Evolutionary conservation across 2,888 invertebrate species (phyloP), one percentile per base, ranked within the genome.

Genomic region (Dioctria linearis): DNA sequence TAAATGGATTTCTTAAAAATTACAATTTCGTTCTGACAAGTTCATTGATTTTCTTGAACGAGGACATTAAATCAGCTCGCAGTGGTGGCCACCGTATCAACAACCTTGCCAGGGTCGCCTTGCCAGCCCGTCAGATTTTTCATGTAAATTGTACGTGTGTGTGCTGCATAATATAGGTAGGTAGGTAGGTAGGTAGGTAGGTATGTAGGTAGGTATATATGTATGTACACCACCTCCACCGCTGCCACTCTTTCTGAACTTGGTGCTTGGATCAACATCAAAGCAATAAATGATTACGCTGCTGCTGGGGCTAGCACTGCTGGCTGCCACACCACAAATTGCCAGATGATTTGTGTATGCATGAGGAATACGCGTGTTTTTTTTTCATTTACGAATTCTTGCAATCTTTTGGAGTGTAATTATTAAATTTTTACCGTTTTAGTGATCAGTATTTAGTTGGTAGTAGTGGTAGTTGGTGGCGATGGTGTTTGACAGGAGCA

Each of bases 1-100:
- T 75, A 42, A 59, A 75, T 59, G 73, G 73, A 49, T 57, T 59
- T 57, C 73, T 59, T 75, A 75, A 75, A 75, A 75, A 75, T 75
- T 75, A 75, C 59, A 59, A 75, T 75, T 75, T 43, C 59, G 73
- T 39, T 75, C 73, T 59, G 73, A 75, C 73, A 75, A 75, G 73
- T 75, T 75, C 73, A 75, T 75, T 75, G 73, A 75, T 75, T 75
- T 75, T 75, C 57, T 59, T 75, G 59, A 75, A 75, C 73, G 73
- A 59, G 59, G 73, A 75, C 73, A 75, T 25, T 57, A 75, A 75
- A 75, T 75, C 43, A 75, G 42, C 42, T 75, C 73, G 73, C 73
- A 59, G 73, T 40, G 37, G 40, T 63, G 63, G 63, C 42, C 59
- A 59, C 40, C 73, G 59, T 42, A 75, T 75, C 73, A 75, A 75